phyloP scores from a whole-genome alignment of 1,140 invertebrate genomes.

The Rhagoletis zephyria region DNA sequence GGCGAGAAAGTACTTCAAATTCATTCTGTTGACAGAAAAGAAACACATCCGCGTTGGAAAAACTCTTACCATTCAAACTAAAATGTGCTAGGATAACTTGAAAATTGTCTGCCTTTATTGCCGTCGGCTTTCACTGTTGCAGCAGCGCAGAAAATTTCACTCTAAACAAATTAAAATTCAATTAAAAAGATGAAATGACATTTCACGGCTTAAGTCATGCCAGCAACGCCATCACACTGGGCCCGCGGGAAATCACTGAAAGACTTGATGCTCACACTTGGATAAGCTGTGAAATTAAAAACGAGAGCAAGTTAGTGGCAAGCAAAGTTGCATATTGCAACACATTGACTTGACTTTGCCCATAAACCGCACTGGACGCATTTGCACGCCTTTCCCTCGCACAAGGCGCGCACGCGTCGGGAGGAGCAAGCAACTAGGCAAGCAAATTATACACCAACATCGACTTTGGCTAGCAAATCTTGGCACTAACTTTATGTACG shows the following conservation, averaged over 20 bases:
- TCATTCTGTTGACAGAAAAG: neutral
- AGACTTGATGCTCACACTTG: neutral
- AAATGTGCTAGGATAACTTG: neutral
- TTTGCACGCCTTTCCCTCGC: neutral
- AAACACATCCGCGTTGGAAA: neutral
- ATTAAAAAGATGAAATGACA: constrained; percentile 73
- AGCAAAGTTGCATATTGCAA: constrained; percentile 31
- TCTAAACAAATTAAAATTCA: constrained; percentile 73
- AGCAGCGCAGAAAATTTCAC: constrained; percentile 58
- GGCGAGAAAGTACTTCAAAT: neutral
- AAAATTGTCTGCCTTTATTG: constrained; percentile 14
- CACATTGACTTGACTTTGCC: neutral
- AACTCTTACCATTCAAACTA: neutral
- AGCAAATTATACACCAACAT: neutral
- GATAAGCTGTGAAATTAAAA: constrained; percentile 31
- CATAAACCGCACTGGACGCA: constrained; percentile 13
- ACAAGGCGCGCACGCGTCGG: neutral
- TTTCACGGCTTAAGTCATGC: constrained; percentile 64
- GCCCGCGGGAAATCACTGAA: constrained; percentile 30
- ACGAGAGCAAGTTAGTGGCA: neutral
- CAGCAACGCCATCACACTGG: neutral
- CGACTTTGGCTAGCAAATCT: neutral
- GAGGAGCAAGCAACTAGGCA: neutral
- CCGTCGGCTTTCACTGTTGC: neutral
- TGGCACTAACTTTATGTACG: constrained; percentile 6